Conservation (phyloP, 1,140 invertebrate genomes). For the Dendroctonus ponderosae region DNA sequence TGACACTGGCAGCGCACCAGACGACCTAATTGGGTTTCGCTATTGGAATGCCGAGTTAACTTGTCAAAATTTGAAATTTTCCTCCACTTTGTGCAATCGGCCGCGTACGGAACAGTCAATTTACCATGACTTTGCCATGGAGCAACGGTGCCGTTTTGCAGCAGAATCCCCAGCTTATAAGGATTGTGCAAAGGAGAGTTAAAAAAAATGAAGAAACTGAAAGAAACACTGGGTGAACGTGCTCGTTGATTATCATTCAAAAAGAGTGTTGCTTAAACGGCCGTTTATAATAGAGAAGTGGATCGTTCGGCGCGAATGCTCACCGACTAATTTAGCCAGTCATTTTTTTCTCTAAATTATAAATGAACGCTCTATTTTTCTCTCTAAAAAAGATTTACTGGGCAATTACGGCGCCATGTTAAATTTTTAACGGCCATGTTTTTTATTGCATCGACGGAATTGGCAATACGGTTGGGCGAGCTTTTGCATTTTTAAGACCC, state of each 20-base stretch:
- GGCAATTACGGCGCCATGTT: slow-evolving; percentile 23
- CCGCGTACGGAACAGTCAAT: background rate
- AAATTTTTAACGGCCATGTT: slow-evolving; percentile 20
- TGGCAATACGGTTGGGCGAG: slow-evolving; percentile 18
- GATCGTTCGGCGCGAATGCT: no score
- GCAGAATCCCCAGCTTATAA: background rate
- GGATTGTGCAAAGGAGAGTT: background rate
- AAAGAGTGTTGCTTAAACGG: no score
- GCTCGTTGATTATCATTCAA: no score
- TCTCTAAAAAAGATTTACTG: slow-evolving; percentile 18
- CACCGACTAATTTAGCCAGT: no score
- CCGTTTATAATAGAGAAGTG: no score
- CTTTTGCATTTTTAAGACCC: slow-evolving; percentile 24
- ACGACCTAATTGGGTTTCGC: slow-evolving; percentile 20
- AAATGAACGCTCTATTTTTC: slow-evolving; percentile 19
- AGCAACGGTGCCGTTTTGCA: background rate
- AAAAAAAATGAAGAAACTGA: background rate
- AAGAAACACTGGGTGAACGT: no score
- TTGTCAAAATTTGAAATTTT: slow-evolving; percentile 16
- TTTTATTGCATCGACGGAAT: slow-evolving; percentile 25
- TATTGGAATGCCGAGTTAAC: slow-evolving; percentile 19
- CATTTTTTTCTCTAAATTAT: background rate
- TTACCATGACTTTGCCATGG: background rate
- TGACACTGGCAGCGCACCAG: slow-evolving; percentile 18
- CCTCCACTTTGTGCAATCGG: background rate